Evolutionary conservation across 2,113 vertebrate species (phyloP).

Genomic region (Bettongia penicillata): DNA sequence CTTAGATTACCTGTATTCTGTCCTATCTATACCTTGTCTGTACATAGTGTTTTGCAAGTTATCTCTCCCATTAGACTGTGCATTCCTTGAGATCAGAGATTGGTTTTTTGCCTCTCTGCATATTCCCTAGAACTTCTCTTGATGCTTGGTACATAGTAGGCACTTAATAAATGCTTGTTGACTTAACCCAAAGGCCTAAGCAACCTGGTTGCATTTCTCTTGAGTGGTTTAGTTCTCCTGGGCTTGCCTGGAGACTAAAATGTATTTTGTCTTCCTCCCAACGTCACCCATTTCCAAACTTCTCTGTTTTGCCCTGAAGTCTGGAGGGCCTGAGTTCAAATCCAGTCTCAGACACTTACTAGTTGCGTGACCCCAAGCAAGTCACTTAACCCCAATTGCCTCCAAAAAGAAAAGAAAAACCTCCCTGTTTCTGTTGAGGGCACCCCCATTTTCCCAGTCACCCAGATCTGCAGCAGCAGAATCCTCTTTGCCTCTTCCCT

Average conservation of each 20-base stretch:
- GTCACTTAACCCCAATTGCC: background rate
- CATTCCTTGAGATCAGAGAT: background rate
- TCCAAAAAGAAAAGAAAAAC: background rate
- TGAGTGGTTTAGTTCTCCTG: background rate
- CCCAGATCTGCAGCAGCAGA: background rate
- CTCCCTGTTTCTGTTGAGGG: background rate
- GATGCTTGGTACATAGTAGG: background rate
- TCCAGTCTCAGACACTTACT: background rate
- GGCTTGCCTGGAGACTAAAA: background rate
- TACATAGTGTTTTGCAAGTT: background rate
- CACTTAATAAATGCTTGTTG: background rate
- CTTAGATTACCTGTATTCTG: background rate
- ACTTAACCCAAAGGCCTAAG: background rate
- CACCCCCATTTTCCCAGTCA: background rate
- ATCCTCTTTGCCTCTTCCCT: background rate
- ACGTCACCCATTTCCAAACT: background rate
- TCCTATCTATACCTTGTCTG: background rate
- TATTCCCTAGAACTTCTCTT: background rate
- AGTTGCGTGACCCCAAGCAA: background rate
- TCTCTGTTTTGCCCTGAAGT: background rate
- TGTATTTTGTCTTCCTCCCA: background rate
- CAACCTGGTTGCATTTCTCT: background rate
- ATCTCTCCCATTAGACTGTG: background rate
- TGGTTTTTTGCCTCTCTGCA: background rate
- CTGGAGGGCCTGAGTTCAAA: background rate